Base-by-base conservation (phyloP, 2,113 vertebrate genomes). In the Apodemus speciosus region DNA sequence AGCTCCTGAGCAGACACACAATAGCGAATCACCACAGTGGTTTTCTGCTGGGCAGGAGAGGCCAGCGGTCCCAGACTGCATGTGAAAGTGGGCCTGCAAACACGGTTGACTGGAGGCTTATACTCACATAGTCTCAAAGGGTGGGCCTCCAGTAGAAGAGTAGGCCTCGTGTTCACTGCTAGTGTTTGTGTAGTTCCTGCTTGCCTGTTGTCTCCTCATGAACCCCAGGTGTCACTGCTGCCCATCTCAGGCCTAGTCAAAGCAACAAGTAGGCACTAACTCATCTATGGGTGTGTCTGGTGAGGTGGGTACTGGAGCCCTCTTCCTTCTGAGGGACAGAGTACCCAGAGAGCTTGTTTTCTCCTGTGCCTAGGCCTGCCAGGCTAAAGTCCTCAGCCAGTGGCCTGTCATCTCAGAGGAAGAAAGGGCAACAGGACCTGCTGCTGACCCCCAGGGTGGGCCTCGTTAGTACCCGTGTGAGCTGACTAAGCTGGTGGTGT, bases 281-380 rank as follows among this genome's bases (percentile, higher is more conserved):
- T 84, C 64, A 21, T 49, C 49, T 23, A 58, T n/a, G 9, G n/a
- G 53, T 27, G 9, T 32, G 49, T 62, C 2, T 15, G 1, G 30
- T 30, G 2, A 3, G 9, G 3, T 51, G 68, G 30, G n/a, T 15
- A 0, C 38, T 10, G 23, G 49, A 32, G 10, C 25, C 49, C 6
- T 25, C 20, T 71, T 25, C 32, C 80, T 89, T 62, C 58, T 21
- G 3, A 71, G 38, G 11, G 40, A 62, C 11, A n/a, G 83, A 35
- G 23, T 30, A 13, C 7, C 0, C 40, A 56, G 46, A 53, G 51
- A 49, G 20, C 43, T 49, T 46, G 7, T 87, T 81, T 69, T 38
- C 84, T 62, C 43, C 38, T 85, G 4, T 53, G 66, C 38, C 16
- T 40, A 62, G 5, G 46, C 25, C 58, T 20, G 18, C 2, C 38